Base-by-base conservation (phyloP, 2,888 invertebrate species). In the Pharmacophagus antenor region DNA sequence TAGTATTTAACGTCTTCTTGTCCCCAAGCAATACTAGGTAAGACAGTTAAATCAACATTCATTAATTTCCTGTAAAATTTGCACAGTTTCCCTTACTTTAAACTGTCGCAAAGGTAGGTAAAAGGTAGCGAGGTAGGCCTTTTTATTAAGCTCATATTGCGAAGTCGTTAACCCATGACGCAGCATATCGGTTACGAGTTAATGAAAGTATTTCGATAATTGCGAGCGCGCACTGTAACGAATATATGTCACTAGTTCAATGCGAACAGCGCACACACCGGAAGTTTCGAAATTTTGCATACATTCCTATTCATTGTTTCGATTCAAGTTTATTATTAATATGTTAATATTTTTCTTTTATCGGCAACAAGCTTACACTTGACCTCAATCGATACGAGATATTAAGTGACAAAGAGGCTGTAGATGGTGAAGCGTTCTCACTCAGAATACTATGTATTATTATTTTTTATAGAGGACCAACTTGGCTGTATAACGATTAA, bases 211-310 rank as follows among this genome's bases (percentile, higher is more conserved):
- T 68, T 71, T 71, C 67, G 63, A 67, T 70, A 70, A 69, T 66
- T 70, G 67, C 65, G 67, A 60, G 66, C 67, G 62, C 68, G 67
- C 65, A 67, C 69, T 67, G 65, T 71, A 65, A 65, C 67, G 66
- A 73, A 76, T 70, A 72, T 69, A 73, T 75, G 77, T 78, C 76
- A 77, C 65, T 72, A 67, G 77, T 75, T 76, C 77, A 76, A 76
- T 77, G 77, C 65, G 65, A 73, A 67, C 70, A 51, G 63, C 68
- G 63, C 63, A 54, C 55, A 46, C 46, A 22, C 50, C 55, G 59
- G 55, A 55, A 55, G 55, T 55, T 60, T 51, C 15, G 46, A 51
- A 31, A 46, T n/a, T 7, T 37, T 27, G 27, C 10, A 37, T 37
- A 22, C 27, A 31, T 42, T 46, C 44, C 31, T 17, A 37, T 44